Evolutionary conservation across 2,113 vertebrate genomes (phyloP).

Genomic region (Myxocyprinus asiaticus): DNA sequence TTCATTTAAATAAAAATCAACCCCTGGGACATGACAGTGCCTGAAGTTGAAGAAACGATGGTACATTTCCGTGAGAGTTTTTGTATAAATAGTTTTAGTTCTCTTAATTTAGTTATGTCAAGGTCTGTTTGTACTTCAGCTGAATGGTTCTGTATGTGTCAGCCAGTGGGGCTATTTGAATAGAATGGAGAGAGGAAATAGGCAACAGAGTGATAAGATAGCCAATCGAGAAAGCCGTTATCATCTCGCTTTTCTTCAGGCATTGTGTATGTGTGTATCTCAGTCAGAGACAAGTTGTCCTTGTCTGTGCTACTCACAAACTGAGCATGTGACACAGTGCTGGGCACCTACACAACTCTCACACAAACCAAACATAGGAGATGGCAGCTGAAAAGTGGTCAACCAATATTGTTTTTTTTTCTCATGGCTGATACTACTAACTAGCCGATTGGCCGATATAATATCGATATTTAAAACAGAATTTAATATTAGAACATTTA

Average conservation of each 20-base stretch:
- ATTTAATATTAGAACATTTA: too few species aligned
- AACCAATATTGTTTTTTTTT: too few species aligned
- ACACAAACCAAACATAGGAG: neutral
- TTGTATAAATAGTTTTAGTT: neutral
- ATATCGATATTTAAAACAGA: too few species aligned
- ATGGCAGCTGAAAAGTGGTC: neutral
- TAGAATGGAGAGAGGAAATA: neutral
- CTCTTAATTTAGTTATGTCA: neutral
- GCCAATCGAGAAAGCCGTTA: slow-evolving; percentile 36
- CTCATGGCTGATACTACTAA: too few species aligned
- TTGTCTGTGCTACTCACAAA: slow-evolving; percentile 50
- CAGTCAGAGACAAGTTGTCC: slow-evolving; percentile 29
- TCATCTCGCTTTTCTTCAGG: slow-evolving; percentile 35
- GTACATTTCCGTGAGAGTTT: too few species aligned
- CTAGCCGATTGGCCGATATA: too few species aligned
- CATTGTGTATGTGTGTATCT: slow-evolving; percentile 15
- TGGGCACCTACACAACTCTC: neutral
- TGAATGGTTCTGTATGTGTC: slow-evolving; percentile 13
- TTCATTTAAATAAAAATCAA: too few species aligned
- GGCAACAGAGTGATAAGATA: slow-evolving; percentile 17
- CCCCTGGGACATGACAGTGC: too few species aligned
- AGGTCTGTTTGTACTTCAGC: neutral
- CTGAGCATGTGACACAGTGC: slow-evolving; percentile 47
- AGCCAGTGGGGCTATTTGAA: neutral
- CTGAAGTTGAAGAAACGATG: too few species aligned